Base-by-base conservation (phyloP, 2,797 vertebrate genomes). In the Loriculus beryllinus region DNA sequence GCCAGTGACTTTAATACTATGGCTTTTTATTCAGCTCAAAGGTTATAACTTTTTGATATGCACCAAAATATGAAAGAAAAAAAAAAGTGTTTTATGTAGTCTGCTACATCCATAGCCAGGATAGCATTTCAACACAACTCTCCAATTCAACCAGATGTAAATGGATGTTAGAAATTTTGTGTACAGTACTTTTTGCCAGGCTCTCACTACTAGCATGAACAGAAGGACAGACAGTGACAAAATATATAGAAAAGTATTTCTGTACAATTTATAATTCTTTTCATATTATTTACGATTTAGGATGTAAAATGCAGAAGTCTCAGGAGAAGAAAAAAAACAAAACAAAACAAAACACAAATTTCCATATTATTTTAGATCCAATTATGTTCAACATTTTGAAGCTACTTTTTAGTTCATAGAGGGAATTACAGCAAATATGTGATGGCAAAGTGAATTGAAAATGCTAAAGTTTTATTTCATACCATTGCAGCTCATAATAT, bases 1-100 rank as follows among this genome's bases (percentile, higher is more conserved):
- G 12, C 4, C 5, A 0, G 0, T 52, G 16, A 56, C 12, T 63
- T 35, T 51, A 48, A 8, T 47, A 59, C 6, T 14, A 1, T 26
- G 17, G 4, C 31, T 49, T 49, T 78, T 68, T 63, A 37, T 52
- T 68, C 39, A 52, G 4, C 22, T 37, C 22, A 63, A 68, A 52
- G 9, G 10, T 63, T n/a, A 29, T 26, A 57, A 60, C 29, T 42
- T 28, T 54, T 54, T 62, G 67, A 52, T 3, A 2, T 17, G 1
- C 26, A 70, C 18, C 13, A 57, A 70, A 56, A 45, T 23, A 23
- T 23, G 43, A 45, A 31, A 43, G 83, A 79, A 48, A 67, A n/a
- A 13, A 54, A n/a, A n/a, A n/a, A 13, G n/a, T n/a, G n/a, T n/a
- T n/a, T 77, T 40, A 69, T 25, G 10, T 49, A 22, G n/a, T 26